Evolutionary conservation across 2,797 vertebrate genomes (phyloP), one percentile per base, ranked within the genome.

Genomic region (Florisuga fusca): DNA sequence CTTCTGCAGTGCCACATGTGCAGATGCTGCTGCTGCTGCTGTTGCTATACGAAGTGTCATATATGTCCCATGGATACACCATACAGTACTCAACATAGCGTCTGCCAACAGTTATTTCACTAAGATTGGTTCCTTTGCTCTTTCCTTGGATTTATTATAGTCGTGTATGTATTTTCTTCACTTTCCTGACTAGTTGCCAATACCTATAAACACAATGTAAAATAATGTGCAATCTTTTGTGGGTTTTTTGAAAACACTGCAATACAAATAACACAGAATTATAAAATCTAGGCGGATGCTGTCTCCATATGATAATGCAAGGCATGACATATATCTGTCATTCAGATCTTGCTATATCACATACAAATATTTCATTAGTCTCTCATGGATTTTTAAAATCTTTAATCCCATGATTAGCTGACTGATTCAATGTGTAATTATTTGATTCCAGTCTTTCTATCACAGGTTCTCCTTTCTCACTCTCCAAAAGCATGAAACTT

Each of bases 1-100:
- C 75, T 55, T 87, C 29, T 79, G 51, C 51, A 54, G 48, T 15
- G 57, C 18, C 1, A 0, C 1, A 2, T 13, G 31, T 43, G 27
- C 16, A 82, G 59, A 31, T 8, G 31, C 3, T 48, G 51, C 29
- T 87, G 67, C 26, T 80, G n/a, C 17, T 5, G 1, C n/a, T n/a
- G n/a, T 18, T 85, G 57, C 33, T 57, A 2, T 8, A 31, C 4
- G 34, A 80, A 75, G 27, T 46, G 15, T 26, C 54, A 64, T 9
- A 20, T 0, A 0, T 75, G 26, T 72, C 29, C 46, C 50, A 77
- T 1, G 1, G 41, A 71, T 3, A 50, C 29, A 50, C 53, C 46
- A 21, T 22, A 43, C 14, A 45, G 48, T 16, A 51, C 27, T 71
- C 26, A 76, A 48, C 18, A 4, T 33, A 48, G 6, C 7, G 78